Conservation (phyloP, 2,113 vertebrate genomes). For the Empidonax traillii region DNA sequence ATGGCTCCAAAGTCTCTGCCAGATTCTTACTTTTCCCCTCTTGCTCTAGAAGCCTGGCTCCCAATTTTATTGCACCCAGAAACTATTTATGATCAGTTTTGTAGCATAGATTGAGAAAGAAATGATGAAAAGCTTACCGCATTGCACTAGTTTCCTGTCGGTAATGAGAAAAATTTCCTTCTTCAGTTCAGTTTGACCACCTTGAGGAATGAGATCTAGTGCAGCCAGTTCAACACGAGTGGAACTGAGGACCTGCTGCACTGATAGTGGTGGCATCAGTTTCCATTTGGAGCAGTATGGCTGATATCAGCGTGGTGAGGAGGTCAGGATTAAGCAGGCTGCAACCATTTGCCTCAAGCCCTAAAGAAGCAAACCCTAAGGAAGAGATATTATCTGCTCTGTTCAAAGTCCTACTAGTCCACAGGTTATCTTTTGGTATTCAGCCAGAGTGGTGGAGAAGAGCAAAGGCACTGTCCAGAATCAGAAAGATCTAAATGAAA, state of each 20-base stretch:
- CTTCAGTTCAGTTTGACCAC: background rate
- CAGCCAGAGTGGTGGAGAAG: background rate
- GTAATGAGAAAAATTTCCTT: background rate
- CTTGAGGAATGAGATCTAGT: background rate
- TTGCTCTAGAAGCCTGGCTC: constrained; percentile 52
- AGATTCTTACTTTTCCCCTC: constrained; percentile 56
- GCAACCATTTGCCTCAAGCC: background rate
- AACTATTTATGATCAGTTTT: constrained; percentile 55
- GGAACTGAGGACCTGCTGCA: background rate
- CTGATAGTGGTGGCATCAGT: background rate
- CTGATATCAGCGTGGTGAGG: background rate
- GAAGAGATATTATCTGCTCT: background rate
- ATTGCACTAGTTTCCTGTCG: background rate
- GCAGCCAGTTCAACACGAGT: background rate
- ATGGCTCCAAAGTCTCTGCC: constrained; percentile 50
- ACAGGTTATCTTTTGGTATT: background rate
- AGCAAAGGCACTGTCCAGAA: background rate
- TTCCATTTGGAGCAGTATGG: background rate
- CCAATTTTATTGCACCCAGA: constrained; percentile 53
- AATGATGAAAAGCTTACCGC: background rate
- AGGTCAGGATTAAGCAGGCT: background rate
- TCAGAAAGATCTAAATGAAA: background rate
- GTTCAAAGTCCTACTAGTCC: background rate
- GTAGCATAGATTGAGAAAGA: constrained; percentile 7
- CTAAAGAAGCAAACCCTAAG: background rate